Evolutionary conservation across 35 echinoderm and acorn worm genomes (phyloP), one percentile per base, ranked within the genome.

Genomic region (Lytechinus pictus): DNA sequence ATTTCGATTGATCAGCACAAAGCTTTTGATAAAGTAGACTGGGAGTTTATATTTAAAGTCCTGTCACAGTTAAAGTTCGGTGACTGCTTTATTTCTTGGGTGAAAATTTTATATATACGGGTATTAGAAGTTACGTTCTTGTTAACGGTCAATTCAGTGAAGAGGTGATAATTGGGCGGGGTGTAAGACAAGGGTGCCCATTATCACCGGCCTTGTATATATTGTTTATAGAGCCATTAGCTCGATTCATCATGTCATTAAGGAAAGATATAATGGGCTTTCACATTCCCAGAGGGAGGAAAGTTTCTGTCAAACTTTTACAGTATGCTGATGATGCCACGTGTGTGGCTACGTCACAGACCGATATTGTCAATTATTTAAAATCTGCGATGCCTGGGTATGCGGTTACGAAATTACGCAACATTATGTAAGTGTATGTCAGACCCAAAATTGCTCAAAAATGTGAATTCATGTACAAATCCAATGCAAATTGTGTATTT

Each of bases 1-100:
- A 94, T 97, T 57, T 94, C 55, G 28, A 27, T 97, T 12, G 96
- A 97, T 72, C 96, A 97, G 28, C 71, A 93, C n/a, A 97, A 97
- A 61, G 96, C 96, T 0, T 97, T 97, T 54, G 96, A 97, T 66
- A 92, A 92, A 54, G 96, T 97, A 13, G 27, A 97, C 29, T 89
- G 91, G 89, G 55, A 56, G 5, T 97, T 94, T 94, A 10, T 97
- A 44, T 94, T 89, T 21, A 94, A 94, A 28, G 86, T 88, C 13
- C 57, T 97, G 8, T 6, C 4, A 1, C 61, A 52, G 60, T 52
- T 95, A 0, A 89, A 94, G 10, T 97, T 97, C 90, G 91, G 95
- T 6, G 4, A 1, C 8, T 12, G 72, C 57, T 97, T 95, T 61
- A 92, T 95, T 55, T 87, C 54, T 57, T 97, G 96, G 96, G 53